Evolutionary conservation across 2,113 vertebrate genomes (phyloP).

Genomic region (Menura novaehollandiae): DNA sequence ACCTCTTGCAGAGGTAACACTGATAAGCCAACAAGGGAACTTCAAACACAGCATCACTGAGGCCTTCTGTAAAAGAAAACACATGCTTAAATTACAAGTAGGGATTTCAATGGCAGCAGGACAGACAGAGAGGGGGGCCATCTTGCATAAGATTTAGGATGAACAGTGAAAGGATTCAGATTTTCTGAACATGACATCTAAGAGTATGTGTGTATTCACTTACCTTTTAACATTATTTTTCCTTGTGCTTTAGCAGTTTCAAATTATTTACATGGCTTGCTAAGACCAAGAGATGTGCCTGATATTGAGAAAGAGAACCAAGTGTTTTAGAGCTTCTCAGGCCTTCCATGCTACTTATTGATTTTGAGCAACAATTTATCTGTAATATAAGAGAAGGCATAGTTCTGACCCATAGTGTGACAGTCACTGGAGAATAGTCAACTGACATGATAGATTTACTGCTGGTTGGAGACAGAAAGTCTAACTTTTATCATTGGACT

Average conservation of each 20-base stretch:
- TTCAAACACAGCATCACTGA: background rate
- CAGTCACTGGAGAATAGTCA: background rate
- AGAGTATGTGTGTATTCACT: background rate
- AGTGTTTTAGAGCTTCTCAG: background rate
- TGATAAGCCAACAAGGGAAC: background rate
- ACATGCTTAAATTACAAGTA: background rate
- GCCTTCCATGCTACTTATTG: background rate
- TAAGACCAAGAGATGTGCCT: background rate
- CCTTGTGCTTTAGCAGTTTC: background rate
- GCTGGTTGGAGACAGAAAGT: slow-evolving; percentile 24
- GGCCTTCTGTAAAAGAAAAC: background rate
- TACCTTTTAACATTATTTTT: background rate
- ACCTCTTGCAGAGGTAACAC: background rate
- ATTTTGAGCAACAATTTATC: background rate
- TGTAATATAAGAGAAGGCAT: background rate
- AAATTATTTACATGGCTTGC: background rate
- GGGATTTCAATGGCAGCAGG: background rate
- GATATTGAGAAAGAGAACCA: background rate
- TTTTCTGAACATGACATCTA: background rate
- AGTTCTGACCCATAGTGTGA: background rate
- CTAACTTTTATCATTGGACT: slow-evolving; percentile 36
- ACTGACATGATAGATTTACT: background rate
- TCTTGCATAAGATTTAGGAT: background rate
- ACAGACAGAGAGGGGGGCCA: background rate
- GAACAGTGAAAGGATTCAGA: background rate